Conservation (phyloP, 2,888 invertebrate species). For the Sphaeridia pumilis region DNA sequence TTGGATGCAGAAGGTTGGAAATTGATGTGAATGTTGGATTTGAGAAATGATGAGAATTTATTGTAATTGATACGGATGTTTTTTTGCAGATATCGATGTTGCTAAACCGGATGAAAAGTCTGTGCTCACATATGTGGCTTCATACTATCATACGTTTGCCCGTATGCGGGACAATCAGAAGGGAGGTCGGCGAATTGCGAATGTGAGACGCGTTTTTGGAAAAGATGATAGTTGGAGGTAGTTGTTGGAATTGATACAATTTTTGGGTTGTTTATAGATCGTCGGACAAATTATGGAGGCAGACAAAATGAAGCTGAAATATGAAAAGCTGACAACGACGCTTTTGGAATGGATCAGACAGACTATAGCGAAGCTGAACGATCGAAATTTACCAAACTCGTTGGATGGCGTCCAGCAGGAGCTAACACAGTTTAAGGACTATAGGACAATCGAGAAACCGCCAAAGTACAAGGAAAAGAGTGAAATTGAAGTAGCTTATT, state of each 20-base stretch:
- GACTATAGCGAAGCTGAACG: conserved; percentile 70
- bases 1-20: conserved; percentile 81
- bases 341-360: conserved; percentile 86
- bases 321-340: conserved; percentile 69
- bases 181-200: conserved; percentile 91
- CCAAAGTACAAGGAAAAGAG: conserved; percentile 97
- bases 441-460: conserved; percentile 93
- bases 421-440: conserved; percentile 80
- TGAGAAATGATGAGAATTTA: not conserved
- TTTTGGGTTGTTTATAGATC: conserved; percentile 52
- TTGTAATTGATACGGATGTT: not conserved
- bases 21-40: not conserved
- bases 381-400: conserved; percentile 82
- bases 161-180: conserved; percentile 92
- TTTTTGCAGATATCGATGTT: conserved; percentile 70
- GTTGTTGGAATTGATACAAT: not conserved
- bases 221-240: not conserved
- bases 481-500: conserved; percentile 91
- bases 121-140: conserved; percentile 96
- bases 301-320: conserved; percentile 80
- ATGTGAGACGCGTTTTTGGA: conserved; percentile 51
- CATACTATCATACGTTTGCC: conserved; percentile 98
- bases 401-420: conserved; percentile 88
- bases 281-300: conserved; percentile 92
- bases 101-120: conserved; percentile 93